Evolutionary conservation across 64 coral and sea anemone species (phyloP), one percentile per base, ranked within the genome.

Genomic region (Astreopora myriophthalma): DNA sequence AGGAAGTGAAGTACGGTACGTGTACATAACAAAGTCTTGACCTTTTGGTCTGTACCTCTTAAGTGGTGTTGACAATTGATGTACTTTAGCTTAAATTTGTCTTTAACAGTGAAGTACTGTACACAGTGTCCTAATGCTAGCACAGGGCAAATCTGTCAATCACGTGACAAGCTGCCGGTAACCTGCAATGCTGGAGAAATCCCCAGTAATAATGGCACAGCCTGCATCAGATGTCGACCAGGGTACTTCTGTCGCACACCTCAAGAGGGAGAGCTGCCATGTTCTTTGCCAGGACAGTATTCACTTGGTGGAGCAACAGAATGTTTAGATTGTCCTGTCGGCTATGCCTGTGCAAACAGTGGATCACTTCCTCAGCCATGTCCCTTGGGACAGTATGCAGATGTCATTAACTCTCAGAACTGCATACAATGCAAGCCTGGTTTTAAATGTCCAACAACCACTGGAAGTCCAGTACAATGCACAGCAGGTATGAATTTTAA

Each of bases 51-150:
- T 0, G 40, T 44, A 44, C 1, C 40, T 44, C 6, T 11, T 44
- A 44, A 5, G 11, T 44, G 6, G 40, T 14, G 23, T 8, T 16
- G 20, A 12, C 24, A 10, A 27, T 69, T 85, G 6, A 0, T 70
- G 12, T 16, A 1, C 5, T 91, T 69, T n/a, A n/a, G n/a, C n/a
- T n/a, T n/a, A n/a, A n/a, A n/a, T n/a, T n/a, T n/a, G n/a, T n/a
- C n/a, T 60, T 68, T 76, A 69, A 6, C 71, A 95, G 93, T 95
- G 93, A 37, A 91, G 23, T 89, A 75, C 13, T 95, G 93, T 84
- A 80, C 80, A 85, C 89, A 87, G 34, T 99, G 97, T 69, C 97
- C 97, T 11, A 99, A 99, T 91, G 82, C 82, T 17, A 99, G 94
- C 30, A 91, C 94, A 48, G 97, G 97, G 31, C 48, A 96, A 66